These are phyloP conservation scores for Cariama cristata DNA, from an alignment of 2,113 vertebrate species.

Conservation along the genomic window DNA sequence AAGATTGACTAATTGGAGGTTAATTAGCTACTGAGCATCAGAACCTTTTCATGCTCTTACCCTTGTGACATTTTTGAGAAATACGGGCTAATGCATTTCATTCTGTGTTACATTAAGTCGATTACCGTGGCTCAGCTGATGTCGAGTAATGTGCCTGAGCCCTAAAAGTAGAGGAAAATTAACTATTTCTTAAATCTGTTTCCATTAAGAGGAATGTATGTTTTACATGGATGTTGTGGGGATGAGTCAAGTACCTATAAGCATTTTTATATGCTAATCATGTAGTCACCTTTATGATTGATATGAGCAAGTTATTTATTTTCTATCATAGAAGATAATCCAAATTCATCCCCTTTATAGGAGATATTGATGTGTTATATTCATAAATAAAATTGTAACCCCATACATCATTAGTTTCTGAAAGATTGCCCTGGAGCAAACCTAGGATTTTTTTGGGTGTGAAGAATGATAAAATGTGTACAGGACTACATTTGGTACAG, in stretches of 20 bases:
- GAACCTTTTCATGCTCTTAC: conserved; percentile 36
- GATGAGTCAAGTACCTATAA: background rate
- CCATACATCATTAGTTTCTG: background rate
- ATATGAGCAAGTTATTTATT: background rate
- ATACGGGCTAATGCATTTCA: background rate
- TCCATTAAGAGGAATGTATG: background rate
- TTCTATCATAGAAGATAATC: background rate
- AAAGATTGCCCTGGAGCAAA: background rate
- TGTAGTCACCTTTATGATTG: background rate
- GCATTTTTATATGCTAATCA: background rate
- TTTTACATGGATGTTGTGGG: background rate
- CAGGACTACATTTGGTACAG: background rate
- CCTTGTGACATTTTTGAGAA: conserved; percentile 35
- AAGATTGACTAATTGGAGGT: conserved; percentile 37
- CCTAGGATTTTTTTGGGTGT: background rate
- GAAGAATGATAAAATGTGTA: background rate
- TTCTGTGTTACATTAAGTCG: background rate
- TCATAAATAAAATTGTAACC: background rate
- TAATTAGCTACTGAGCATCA: conserved; percentile 50
- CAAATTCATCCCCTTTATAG: background rate
- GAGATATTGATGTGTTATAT: background rate
- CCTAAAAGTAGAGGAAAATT: background rate
- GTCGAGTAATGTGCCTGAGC: background rate
- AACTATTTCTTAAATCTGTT: background rate
- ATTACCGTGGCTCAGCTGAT: background rate